Percentiles rank a stretch among this genome's conserved stretches.
These are phyloP conservation scores for Sebastes steindachneri DNA, from an alignment of 2,797 vertebrate genomes.

Conservation along the genomic window DNA sequence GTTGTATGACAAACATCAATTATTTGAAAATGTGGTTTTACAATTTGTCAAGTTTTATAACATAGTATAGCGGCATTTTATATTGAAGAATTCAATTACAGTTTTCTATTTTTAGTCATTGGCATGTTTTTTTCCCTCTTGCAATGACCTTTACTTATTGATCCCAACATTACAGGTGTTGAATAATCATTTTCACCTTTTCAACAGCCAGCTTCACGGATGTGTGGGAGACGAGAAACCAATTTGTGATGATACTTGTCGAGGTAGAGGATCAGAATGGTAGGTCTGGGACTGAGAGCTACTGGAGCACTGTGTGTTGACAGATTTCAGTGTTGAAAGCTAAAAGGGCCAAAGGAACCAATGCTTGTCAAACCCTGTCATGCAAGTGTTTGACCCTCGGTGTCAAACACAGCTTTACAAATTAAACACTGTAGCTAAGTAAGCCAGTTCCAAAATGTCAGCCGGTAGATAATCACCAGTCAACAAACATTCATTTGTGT, in stretches of 20 bases:
- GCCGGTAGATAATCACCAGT: constrained; percentile 9
- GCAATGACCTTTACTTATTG: constrained; percentile 18
- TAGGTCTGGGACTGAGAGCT: constrained; percentile 24
- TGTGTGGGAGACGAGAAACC: constrained; percentile 17
- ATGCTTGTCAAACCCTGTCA: constrained; percentile 21
- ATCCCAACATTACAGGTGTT: constrained; percentile 15
- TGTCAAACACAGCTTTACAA: constrained; percentile 28
- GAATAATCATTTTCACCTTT: constrained; percentile 28
- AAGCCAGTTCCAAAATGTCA: constrained; percentile 30
- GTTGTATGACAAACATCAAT: neutral
- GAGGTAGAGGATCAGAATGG: constrained; percentile 26
- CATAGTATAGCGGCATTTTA: too few species aligned
- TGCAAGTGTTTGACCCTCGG: constrained; percentile 32
- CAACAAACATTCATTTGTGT: neutral
- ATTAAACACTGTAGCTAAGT: constrained; percentile 19
- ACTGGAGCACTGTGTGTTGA: constrained; percentile 27
- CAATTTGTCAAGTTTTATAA: too few species aligned
- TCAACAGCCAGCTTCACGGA: neutral
- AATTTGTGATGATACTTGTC: constrained; percentile 25
- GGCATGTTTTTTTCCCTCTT: neutral
- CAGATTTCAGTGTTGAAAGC: constrained; percentile 27
- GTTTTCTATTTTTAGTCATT: neutral
- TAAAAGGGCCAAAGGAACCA: constrained; percentile 33
- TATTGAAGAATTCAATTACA: neutral
- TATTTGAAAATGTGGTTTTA: neutral